phyloP scores from a whole-genome alignment of 2,797 vertebrate genomes.

The Staurois parvus region DNA sequence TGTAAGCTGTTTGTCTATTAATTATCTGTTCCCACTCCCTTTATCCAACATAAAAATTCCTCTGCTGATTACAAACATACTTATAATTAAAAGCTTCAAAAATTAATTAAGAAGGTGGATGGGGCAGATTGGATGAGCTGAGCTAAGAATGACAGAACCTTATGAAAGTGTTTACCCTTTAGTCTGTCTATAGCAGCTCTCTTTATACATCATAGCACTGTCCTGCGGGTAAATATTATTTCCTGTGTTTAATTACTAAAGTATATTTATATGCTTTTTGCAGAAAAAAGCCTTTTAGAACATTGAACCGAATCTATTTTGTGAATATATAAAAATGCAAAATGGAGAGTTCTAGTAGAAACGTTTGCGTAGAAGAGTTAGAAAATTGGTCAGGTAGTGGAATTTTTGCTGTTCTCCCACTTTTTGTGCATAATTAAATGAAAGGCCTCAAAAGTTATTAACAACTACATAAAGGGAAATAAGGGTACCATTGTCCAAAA shows the following conservation, averaged over 20 bases:
- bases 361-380: too few relatives aligned
- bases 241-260: not conserved
- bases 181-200: not conserved
- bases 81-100: slow-evolving; percentile 55
- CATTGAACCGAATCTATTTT: not conserved
- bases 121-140: not conserved
- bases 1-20: slow-evolving; percentile 31
- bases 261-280: not conserved
- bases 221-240: not conserved
- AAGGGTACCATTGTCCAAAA: too few relatives aligned
- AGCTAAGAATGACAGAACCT: not conserved
- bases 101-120: slow-evolving; percentile 48
- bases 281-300: not conserved
- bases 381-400: too few relatives aligned
- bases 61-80: slow-evolving; percentile 32
- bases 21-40: slow-evolving; percentile 38
- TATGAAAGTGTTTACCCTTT: not conserved
- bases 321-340: too few relatives aligned
- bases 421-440: too few relatives aligned
- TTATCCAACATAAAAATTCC: slow-evolving; percentile 16
- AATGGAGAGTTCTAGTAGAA: too few relatives aligned
- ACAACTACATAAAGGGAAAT: too few relatives aligned
- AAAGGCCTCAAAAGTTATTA: too few relatives aligned
- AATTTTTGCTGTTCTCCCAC: too few relatives aligned
- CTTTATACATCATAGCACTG: too few relatives aligned